phyloP scores from a whole-genome alignment of 92 coral and sea anemone genomes.

The Desmophyllum pertusum region DNA sequence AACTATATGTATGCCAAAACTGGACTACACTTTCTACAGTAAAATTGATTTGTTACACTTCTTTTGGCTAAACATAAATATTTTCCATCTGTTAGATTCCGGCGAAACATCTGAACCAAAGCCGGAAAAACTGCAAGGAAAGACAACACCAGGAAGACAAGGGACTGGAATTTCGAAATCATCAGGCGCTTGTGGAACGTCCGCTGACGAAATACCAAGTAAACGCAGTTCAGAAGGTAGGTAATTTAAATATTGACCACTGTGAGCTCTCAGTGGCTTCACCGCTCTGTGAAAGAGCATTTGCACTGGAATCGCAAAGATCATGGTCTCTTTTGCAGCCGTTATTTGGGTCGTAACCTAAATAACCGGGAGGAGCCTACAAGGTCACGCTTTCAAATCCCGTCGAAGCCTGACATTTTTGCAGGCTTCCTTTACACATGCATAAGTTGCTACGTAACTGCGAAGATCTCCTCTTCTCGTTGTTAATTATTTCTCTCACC shows the following conservation, averaged over 20 bases:
- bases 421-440: background rate
- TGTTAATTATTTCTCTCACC: background rate
- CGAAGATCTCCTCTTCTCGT: background rate
- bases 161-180: background rate
- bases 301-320: background rate
- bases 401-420: background rate
- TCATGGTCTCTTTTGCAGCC: too few species aligned
- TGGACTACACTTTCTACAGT: background rate
- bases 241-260: background rate
- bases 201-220: conserved; percentile 19
- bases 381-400: background rate
- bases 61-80: background rate
- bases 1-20: too few species aligned
- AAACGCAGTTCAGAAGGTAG: background rate
- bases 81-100: background rate
- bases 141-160: background rate
- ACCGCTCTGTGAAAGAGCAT: background rate
- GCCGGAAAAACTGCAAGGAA: background rate
- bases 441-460: background rate
- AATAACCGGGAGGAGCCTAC: too few species aligned
- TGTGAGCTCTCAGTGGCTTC: background rate
- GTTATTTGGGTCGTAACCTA: too few species aligned
- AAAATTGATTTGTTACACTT: background rate
- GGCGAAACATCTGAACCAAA: background rate
- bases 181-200: conserved; percentile 9